These are phyloP conservation scores for Urocynchramus pylzowi DNA, from an alignment of 2,113 vertebrate species.

Conservation along the genomic window DNA sequence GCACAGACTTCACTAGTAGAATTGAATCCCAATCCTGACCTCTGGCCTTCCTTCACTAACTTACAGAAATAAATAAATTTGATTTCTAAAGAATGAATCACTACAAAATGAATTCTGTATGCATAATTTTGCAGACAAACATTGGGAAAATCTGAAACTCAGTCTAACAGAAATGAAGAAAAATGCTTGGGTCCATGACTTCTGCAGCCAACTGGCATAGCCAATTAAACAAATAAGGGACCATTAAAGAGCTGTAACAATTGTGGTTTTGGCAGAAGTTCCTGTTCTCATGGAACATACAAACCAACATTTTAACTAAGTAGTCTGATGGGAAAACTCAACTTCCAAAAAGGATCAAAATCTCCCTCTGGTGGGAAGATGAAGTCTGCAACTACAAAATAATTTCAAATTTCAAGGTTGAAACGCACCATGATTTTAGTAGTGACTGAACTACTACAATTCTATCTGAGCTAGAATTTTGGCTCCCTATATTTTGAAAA, in stretches of 20 bases:
- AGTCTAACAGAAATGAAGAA: neutral
- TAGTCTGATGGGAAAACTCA: neutral
- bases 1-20: neutral
- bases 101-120: neutral
- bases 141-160: neutral
- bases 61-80: neutral
- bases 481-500: neutral
- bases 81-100: neutral
- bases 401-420: neutral
- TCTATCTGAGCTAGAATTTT: neutral
- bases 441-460: neutral
- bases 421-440: neutral
- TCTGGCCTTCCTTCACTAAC: neutral
- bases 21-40: neutral
- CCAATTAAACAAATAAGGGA: slow-evolving; percentile 11
- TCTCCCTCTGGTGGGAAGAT: slow-evolving; percentile 41
- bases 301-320: neutral
- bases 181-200: neutral
- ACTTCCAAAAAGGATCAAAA: slow-evolving; percentile 9
- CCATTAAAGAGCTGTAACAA: neutral
- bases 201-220: neutral
- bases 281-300: neutral
- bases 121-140: neutral
- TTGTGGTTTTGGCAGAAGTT: neutral
- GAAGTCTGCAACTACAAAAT: neutral